phyloP scores from a whole-genome alignment of 2,113 vertebrate species.

The Bubalus kerabau region DNA sequence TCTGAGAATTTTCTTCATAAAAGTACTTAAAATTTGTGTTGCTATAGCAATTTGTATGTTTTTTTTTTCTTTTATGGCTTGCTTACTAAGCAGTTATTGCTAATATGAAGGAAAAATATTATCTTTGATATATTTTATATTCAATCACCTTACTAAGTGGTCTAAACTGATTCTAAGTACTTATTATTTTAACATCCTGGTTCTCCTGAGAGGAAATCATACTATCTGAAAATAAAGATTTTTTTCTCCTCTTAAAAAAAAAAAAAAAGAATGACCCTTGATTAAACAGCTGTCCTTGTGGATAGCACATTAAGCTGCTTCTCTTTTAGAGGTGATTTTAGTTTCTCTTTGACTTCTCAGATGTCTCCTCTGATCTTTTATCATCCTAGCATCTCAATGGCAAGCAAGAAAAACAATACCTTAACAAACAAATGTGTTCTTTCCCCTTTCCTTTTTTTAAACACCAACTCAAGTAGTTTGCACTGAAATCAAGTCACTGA shows the following conservation, averaged over 20 bases:
- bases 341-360: not conserved
- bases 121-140: not conserved
- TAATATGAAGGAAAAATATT: not conserved
- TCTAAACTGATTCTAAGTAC: not conserved
- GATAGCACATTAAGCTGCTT: not conserved
- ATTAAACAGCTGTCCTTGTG: not conserved
- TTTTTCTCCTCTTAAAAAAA: not conserved
- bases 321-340: not conserved
- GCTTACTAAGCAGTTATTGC: not conserved
- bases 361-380: not conserved
- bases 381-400: not conserved
- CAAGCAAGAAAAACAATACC: not conserved
- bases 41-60: not conserved
- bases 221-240: not conserved
- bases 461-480: not conserved
- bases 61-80: not conserved
- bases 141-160: not conserved
- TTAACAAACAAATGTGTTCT: not conserved
- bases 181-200: conserved; percentile 11
- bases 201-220: not conserved
- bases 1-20: not conserved
- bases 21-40: not conserved
- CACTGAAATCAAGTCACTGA: not conserved
- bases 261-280: not conserved
- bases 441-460: not conserved